Base-by-base conservation (phyloP, 2,113 vertebrate genomes). In the Pseudorhombus dupliciocellatus region DNA sequence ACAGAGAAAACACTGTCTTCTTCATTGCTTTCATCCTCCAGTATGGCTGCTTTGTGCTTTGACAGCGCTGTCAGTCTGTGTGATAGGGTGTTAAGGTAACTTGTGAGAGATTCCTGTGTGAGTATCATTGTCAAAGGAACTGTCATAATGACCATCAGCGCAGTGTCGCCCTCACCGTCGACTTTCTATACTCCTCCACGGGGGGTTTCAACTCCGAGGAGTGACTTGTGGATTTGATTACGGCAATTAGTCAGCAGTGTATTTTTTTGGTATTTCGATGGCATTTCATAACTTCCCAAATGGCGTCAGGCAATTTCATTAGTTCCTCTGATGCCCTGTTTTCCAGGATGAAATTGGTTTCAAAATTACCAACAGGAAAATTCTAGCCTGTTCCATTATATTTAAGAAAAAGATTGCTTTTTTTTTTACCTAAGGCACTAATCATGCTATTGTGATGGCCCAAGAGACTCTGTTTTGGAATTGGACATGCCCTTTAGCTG, bases 11-110 rank as follows among this genome's bases (percentile, higher is more conserved):
- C 59, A 62, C 55, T 20, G 48, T 75, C 70, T 80, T 18, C n/a
- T 63, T 66, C 70, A 20, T 30, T 20, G 51, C 65, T 84, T 81
- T 79, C 52, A 83, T 72, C 82, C n/a, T 48, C n/a, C 58, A 46
- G 34, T 68, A 59, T 61, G 24, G 66, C 21, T 40, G 28, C 52
- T 83, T 81, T 54, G 12, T 79, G 52, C 83, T 83, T 52, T 80
- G 77, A 87, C 74, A 80, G 77, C 8, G 55, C 64, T 78, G 76
- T 73, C 82, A 66, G 51, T 74, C 69, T 67, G 37, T 56, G 70
- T 50, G 82, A 81, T 24, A 10, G 52, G 40, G 30, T 68, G 73
- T 44, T 48, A 66, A 75, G 69, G 68, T 80, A 72, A 76, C 70
- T 70, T 65, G 57, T 63, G 73, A 55, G 34, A 55, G 53, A 70